These are phyloP conservation scores for Sericinus montela DNA, from an alignment of 2,888 invertebrate species.

Conservation along the genomic window DNA sequence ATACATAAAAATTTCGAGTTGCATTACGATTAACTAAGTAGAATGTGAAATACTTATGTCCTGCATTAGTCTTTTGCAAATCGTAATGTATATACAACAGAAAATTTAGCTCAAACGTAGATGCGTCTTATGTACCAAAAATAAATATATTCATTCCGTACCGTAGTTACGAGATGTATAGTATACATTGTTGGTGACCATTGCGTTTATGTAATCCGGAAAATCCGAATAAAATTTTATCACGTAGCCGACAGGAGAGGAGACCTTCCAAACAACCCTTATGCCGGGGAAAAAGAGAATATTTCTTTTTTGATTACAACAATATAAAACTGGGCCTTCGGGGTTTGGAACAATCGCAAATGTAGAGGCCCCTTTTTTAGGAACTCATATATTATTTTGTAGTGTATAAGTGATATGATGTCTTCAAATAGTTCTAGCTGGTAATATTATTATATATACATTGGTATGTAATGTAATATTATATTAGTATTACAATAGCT, in stretches of 20 bases:
- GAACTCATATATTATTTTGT: no score
- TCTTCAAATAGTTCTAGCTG: no score
- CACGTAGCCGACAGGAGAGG: conserved; percentile 66
- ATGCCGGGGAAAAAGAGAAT: conserved; percentile 65
- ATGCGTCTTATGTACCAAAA: not conserved
- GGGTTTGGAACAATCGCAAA: conserved; percentile 28
- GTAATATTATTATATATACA: no score
- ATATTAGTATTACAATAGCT: no score
- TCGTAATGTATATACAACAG: no score
- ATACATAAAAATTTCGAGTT: no score
- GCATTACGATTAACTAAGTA: no score
- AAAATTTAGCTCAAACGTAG: no score
- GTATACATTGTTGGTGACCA: conserved; percentile 39
- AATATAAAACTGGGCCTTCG: conserved; percentile 69
- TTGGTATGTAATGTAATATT: no score
- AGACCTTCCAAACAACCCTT: conserved; percentile 61
- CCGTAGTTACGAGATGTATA: not conserved
- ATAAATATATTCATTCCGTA: not conserved
- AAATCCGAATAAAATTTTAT: conserved; percentile 74
- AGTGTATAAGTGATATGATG: no score
- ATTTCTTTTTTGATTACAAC: conserved; percentile 79
- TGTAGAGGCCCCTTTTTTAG: not conserved
- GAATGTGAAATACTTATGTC: no score
- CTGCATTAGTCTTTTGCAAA: no score
- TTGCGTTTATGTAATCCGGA: conserved; percentile 70